Percentiles rank a stretch among this genome's conserved stretches.
These are phyloP conservation scores for Melinaea menophilus DNA, from an alignment of 2,888 invertebrate genomes.

Conservation along the genomic window DNA sequence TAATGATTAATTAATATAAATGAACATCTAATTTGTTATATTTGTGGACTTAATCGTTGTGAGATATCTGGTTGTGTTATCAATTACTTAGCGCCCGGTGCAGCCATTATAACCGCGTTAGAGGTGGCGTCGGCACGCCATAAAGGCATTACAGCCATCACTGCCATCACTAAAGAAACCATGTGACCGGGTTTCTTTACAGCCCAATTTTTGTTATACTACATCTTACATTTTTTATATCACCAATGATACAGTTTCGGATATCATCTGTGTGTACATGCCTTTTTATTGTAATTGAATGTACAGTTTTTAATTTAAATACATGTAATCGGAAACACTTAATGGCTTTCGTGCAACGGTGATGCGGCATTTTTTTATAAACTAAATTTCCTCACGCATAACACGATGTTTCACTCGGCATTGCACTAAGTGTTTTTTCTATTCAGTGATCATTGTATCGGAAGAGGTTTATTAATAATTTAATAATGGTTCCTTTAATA, in stretches of 20 bases:
- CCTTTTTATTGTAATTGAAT: constrained; percentile 47
- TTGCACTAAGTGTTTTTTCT: constrained; percentile 10
- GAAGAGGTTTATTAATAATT: not conserved
- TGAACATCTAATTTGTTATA: constrained; percentile 35
- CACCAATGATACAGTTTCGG: constrained; percentile 42
- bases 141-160: constrained; percentile 71
- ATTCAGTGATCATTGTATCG: not conserved
- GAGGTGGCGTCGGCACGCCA: constrained; percentile 68
- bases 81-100: constrained; percentile 71
- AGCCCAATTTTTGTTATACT: constrained; percentile 53
- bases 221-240: no score
- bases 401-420: constrained; percentile 18
- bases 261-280: constrained; percentile 45
- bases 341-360: constrained; percentile 28
- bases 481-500: constrained; percentile 1
- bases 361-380: constrained; percentile 23
- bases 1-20: no score
- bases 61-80: constrained; percentile 62
- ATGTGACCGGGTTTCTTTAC: constrained; percentile 68
- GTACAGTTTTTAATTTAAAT: constrained; percentile 40
- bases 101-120: constrained; percentile 73
- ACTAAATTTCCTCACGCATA: constrained; percentile 25
- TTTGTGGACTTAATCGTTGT: constrained; percentile 58
- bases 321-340: constrained; percentile 36
- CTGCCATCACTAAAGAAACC: constrained; percentile 46